Evolutionary conservation across 2,113 vertebrate species (phyloP).

Genomic region (Ailurus styani): DNA sequence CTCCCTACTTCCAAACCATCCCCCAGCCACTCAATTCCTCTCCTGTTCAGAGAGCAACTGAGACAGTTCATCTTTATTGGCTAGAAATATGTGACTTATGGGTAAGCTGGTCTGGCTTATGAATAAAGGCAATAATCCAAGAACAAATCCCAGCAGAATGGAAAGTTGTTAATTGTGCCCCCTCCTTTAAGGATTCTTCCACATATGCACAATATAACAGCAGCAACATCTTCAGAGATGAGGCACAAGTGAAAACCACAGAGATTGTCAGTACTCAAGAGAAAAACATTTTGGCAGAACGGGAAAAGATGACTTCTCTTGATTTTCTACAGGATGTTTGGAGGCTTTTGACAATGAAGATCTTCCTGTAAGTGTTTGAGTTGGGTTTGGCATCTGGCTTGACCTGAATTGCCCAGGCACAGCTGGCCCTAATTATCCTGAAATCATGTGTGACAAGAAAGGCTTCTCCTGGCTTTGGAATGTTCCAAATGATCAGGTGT

Average conservation of each 20-base stretch:
- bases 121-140: not conserved
- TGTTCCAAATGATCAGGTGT: not conserved
- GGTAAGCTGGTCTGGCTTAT: conserved; percentile 4
- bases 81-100: conserved; percentile 5
- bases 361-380: conserved; percentile 7
- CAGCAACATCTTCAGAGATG: not conserved
- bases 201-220: not conserved
- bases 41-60: not conserved
- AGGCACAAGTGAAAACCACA: not conserved
- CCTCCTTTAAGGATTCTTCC: not conserved
- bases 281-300: not conserved
- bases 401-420: conserved; percentile 12
- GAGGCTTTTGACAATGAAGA: not conserved
- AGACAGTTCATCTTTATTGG: not conserved
- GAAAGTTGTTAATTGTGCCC: conserved; percentile 1
- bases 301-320: not conserved
- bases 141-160: conserved; percentile 37
- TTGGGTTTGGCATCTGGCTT: conserved; percentile 37
- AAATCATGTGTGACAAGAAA: not conserved
- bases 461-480: not conserved
- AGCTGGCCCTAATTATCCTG: conserved; percentile 42
- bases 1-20: not conserved
- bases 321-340: not conserved
- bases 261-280: not conserved
- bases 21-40: not conserved